phyloP scores from a whole-genome alignment of 2,888 invertebrate genomes.

The Lordiphosa fenestrarum region DNA sequence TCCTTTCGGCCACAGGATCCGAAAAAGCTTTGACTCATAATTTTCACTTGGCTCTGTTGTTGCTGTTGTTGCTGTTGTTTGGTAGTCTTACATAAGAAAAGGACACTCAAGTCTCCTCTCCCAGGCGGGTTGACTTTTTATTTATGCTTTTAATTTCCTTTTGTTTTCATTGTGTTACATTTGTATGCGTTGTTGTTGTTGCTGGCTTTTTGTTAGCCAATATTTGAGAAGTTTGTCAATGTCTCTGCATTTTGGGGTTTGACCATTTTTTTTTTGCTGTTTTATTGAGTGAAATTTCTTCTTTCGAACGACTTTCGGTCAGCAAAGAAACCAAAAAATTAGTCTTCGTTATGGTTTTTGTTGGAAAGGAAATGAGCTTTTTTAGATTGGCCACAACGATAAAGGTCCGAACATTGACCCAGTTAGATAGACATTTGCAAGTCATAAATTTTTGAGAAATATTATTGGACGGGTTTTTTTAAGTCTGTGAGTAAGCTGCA shows the following conservation, averaged over 20 bases:
- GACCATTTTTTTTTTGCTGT: conserved; percentile 32
- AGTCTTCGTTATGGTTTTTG: background rate
- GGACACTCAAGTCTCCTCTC: conserved; percentile 14
- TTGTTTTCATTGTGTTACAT: conserved; percentile 49
- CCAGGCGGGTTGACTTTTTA: conserved; percentile 46
- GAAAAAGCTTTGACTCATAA: conserved; percentile 54
- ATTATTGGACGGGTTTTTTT: too few relatives aligned
- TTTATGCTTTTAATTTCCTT: conserved; percentile 74
- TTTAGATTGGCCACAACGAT: background rate
- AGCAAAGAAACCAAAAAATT: conserved; percentile 23
- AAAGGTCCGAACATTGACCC: background rate
- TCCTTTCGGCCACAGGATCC: conserved; percentile 41
- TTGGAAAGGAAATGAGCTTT: conserved; percentile 1
- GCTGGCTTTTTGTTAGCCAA: conserved; percentile 35
- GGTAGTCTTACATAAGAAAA: conserved; percentile 9
- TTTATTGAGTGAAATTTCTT: conserved; percentile 51
- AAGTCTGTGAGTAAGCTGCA: too few relatives aligned
- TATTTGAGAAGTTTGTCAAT: conserved; percentile 71
- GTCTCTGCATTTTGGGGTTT: conserved; percentile 49
- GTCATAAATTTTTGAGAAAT: background rate
- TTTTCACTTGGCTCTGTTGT: conserved; percentile 40
- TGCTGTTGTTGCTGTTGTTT: conserved; percentile 10
- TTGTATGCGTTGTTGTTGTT: conserved; percentile 12
- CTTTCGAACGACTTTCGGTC: conserved; percentile 35
- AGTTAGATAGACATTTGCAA: background rate